Conservation (phyloP, 2,888 invertebrate species). For the Sepiola atlantica region DNA sequence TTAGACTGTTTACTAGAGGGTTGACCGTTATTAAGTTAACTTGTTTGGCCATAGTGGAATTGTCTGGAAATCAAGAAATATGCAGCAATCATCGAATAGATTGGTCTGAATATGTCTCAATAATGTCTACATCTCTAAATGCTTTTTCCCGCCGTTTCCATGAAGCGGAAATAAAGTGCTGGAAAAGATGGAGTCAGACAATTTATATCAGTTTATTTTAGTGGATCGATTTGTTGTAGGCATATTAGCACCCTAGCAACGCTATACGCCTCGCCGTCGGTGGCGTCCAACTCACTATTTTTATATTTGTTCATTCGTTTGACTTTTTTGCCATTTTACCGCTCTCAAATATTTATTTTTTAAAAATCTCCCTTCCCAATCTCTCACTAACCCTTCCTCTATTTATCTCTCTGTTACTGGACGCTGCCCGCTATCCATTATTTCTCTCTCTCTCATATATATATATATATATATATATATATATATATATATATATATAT, state of each 20-base stretch:
- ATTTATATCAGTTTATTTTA: background rate
- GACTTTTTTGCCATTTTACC: background rate
- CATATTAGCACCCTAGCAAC: background rate
- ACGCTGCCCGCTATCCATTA: background rate
- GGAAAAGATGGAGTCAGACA: background rate
- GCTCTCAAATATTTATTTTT: background rate
- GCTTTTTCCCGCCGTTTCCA: background rate
- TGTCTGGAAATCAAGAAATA: background rate
- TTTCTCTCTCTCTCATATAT: background rate
- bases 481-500: too few species aligned
- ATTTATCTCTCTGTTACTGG: too few species aligned
- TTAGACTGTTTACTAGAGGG: background rate
- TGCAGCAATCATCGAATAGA: background rate
- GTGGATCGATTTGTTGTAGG: background rate
- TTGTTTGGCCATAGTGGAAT: background rate
- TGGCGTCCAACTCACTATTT: background rate
- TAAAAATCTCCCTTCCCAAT: too few species aligned
- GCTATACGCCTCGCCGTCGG: background rate
- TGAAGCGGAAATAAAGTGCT: background rate
- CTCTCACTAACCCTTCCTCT: too few species aligned
- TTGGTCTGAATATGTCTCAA: background rate
- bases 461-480: too few species aligned
- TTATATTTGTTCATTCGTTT: background rate
- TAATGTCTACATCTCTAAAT: background rate
- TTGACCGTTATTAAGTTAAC: background rate